Conservation (phyloP, 2,888 invertebrate genomes). For the Parnassius mnemosyne region DNA sequence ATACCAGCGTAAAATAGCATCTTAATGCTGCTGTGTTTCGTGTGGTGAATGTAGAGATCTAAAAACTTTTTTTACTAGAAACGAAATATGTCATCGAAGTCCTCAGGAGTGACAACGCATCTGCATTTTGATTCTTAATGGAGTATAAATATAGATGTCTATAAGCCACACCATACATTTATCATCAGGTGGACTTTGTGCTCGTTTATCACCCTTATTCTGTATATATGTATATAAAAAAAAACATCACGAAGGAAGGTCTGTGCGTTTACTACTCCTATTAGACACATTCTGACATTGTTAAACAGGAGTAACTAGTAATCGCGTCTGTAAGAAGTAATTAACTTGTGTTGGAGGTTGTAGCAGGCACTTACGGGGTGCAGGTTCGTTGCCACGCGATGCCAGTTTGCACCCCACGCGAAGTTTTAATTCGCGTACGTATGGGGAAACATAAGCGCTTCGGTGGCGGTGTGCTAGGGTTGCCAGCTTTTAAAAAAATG, state of each 20-base stretch:
- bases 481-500: background rate
- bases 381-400: conserved; percentile 11
- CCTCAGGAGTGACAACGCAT: too few species aligned
- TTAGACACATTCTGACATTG: background rate
- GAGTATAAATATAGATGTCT: too few species aligned
- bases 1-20: too few species aligned
- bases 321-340: conserved; percentile 16
- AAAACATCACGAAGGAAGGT: background rate
- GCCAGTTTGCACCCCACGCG: conserved; percentile 31
- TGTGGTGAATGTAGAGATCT: too few species aligned
- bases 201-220: too few species aligned
- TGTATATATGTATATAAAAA: too few species aligned
- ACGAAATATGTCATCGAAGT: too few species aligned
- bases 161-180: too few species aligned
- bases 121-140: too few species aligned
- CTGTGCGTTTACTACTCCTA: background rate
- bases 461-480: conserved; percentile 26
- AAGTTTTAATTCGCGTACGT: conserved; percentile 51
- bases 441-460: conserved; percentile 42
- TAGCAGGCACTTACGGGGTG: conserved; percentile 18
- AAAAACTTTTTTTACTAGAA: too few species aligned
- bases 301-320: conserved; percentile 2
- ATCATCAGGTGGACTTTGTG: too few species aligned
- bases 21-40: too few species aligned
- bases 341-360: conserved; percentile 13